phyloP scores from a whole-genome alignment of 2,113 vertebrate genomes.

The Patagioenas fasciata region DNA sequence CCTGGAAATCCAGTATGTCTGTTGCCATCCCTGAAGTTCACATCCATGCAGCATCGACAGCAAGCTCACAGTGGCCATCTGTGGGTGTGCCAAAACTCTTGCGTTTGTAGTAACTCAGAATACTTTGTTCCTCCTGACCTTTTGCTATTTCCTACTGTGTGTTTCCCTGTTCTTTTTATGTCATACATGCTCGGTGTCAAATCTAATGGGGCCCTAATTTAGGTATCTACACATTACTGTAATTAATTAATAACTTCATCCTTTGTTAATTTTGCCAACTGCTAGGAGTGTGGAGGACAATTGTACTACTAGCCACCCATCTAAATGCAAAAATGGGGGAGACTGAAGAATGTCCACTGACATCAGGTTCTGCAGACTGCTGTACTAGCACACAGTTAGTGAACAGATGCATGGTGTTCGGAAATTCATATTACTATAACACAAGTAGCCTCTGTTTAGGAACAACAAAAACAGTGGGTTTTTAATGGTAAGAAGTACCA shows the following conservation, averaged over 20 bases:
- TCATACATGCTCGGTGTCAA: background rate
- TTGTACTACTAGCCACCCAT: background rate
- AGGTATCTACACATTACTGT: background rate
- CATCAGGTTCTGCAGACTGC: background rate
- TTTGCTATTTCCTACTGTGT: background rate
- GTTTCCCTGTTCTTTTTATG: constrained; percentile 23
- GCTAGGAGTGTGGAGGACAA: constrained; percentile 8
- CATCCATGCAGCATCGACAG: background rate
- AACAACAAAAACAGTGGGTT: background rate
- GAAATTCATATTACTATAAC: background rate
- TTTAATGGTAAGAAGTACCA: background rate
- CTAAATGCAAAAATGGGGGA: background rate
- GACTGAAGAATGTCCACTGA: background rate
- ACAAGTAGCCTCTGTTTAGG: background rate
- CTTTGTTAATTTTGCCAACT: constrained; percentile 50
- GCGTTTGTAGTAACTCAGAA: background rate
- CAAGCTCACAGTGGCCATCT: background rate
- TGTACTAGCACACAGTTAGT: background rate
- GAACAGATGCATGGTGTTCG: background rate
- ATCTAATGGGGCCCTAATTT: constrained; percentile 10
- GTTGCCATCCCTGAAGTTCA: background rate
- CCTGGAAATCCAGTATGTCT: background rate
- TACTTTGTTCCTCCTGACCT: background rate
- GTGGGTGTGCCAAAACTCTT: background rate
- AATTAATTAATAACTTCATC: constrained; percentile 49